Conservation (phyloP, 1,140 invertebrate species). For the Hypsibius dujardini region DNA sequence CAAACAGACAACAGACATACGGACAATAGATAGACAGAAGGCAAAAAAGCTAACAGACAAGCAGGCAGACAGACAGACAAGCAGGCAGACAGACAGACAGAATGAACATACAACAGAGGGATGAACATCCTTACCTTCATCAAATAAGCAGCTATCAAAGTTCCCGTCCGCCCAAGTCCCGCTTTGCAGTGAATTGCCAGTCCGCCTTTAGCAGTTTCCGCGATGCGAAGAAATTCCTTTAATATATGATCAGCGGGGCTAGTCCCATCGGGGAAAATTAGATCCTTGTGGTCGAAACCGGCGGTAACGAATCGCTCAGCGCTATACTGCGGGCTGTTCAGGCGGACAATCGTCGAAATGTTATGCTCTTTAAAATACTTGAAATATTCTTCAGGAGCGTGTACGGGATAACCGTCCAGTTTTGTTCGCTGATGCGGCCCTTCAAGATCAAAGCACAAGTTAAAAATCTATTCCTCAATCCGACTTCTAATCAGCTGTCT, state of each 20-base stretch:
- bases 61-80: no score
- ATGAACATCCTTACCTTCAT: conserved; percentile 50
- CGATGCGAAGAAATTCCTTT: conserved; percentile 67
- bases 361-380: conserved; percentile 75
- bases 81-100: background rate
- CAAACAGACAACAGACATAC: no score
- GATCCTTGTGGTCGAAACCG: conserved; percentile 82
- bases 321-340: conserved; percentile 93
- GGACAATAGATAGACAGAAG: conserved; percentile 44
- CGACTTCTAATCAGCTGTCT: no score
- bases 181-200: conserved; percentile 99
- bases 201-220: conserved; percentile 68
- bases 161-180: conserved; percentile 86
- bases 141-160: conserved; percentile 88
- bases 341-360: conserved; percentile 72
- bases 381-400: conserved; percentile 90
- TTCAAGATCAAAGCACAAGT: no score
- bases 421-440: background rate
- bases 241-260: conserved; percentile 79
- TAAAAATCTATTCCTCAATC: no score
- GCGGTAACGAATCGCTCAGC: conserved; percentile 68
- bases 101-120: background rate
- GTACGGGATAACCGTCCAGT: conserved; percentile 62
- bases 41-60: no score
- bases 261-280: conserved; percentile 93